Evolutionary conservation across 1,140 invertebrate species (phyloP).

Genomic region (Campodea augens): DNA sequence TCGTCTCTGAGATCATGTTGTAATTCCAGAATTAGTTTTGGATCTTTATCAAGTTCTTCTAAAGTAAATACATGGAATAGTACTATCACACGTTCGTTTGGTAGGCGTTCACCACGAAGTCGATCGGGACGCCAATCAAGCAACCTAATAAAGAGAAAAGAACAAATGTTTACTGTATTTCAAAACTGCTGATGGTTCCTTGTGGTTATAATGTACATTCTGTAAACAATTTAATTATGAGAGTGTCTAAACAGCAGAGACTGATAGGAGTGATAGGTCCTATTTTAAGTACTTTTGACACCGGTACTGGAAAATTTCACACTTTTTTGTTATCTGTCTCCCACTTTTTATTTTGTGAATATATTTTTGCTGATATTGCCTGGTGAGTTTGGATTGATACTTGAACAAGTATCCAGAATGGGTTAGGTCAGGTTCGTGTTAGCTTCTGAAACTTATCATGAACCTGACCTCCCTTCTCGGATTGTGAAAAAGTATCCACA

Average conservation of each 20-base stretch:
- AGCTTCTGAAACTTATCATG: no score
- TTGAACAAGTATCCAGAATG: no score
- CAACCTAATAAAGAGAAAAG: conserved; percentile 35
- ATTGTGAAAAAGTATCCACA: no score
- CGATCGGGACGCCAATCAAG: conserved; percentile 95
- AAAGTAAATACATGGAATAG: conserved; percentile 88
- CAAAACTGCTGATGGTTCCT: background rate
- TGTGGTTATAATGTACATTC: background rate
- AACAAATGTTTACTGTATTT: no score
- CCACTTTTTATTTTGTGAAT: no score
- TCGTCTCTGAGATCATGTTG: conserved; percentile 78
- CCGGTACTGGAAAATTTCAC: background rate
- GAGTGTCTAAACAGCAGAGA: background rate
- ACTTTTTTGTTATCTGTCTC: background rate
- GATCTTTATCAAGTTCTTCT: conserved; percentile 72
- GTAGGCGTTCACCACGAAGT: conserved; percentile 55
- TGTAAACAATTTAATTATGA: conserved; percentile 4
- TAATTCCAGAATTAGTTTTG: conserved; percentile 72
- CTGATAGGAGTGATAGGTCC: background rate
- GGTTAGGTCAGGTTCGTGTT: no score
- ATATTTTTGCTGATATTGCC: no score
- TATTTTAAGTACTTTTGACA: background rate
- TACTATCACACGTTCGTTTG: conserved; percentile 78
- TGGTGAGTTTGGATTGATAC: no score
- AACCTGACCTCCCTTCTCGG: no score